phyloP scores from a whole-genome alignment of 2,113 vertebrate genomes.

The Sinocyclocheilus grahami region DNA sequence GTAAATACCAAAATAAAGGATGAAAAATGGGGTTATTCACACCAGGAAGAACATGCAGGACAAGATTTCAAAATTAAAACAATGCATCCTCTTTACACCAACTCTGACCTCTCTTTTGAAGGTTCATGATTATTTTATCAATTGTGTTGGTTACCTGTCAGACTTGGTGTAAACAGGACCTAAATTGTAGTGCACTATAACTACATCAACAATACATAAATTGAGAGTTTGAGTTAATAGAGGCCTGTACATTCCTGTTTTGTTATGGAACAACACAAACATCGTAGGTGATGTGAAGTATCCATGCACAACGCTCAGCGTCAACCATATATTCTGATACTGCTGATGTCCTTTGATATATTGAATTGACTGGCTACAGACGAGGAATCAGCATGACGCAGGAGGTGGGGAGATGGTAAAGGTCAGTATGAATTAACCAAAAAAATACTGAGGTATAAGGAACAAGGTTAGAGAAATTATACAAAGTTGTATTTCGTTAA shows the following conservation, averaged over 20 bases:
- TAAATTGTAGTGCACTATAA: neutral
- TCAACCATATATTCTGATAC: neutral
- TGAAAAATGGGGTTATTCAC: neutral
- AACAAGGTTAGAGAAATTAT: neutral
- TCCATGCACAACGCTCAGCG: neutral
- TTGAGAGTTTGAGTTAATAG: neutral
- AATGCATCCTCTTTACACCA: neutral
- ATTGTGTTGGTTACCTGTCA: neutral
- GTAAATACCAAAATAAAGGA: neutral
- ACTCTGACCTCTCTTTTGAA: neutral
- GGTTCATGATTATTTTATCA: neutral
- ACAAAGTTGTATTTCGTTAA: neutral
- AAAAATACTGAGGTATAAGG: neutral
- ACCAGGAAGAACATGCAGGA: neutral
- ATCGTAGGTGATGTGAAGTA: neutral
- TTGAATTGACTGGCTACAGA: neutral
- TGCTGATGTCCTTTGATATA: neutral
- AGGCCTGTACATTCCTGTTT: neutral
- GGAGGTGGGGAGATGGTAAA: neutral
- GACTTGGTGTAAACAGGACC: neutral
- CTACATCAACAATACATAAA: neutral
- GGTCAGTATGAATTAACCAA: slow-evolving; percentile 16
- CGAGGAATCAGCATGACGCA: neutral
- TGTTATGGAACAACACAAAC: slow-evolving; percentile 6
- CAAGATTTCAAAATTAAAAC: neutral